These are phyloP conservation scores for Saiga tatarica DNA, from an alignment of 2,113 vertebrate genomes.

Conservation along the genomic window DNA sequence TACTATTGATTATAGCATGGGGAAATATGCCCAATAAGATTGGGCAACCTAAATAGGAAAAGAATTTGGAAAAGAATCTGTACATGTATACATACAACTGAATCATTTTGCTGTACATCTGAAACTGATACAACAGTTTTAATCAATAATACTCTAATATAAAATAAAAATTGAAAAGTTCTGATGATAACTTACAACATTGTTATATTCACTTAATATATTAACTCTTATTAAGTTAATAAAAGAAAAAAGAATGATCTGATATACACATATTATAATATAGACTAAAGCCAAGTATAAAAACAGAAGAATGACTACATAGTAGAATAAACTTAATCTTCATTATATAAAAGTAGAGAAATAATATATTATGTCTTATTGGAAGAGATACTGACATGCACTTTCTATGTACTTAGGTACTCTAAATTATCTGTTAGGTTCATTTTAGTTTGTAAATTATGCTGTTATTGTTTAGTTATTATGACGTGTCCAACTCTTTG, in stretches of 20 bases:
- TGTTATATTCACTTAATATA: not conserved
- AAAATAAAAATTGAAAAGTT: not conserved
- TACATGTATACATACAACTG: not conserved
- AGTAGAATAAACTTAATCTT: not conserved
- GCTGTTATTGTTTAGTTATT: not conserved
- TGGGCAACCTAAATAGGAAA: not conserved
- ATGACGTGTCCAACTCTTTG: not conserved
- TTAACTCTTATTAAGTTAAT: not conserved
- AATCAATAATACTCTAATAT: not conserved
- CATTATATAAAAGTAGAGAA: not conserved
- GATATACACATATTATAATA: not conserved
- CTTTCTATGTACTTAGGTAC: not conserved
- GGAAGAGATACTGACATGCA: not conserved
- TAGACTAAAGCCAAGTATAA: not conserved
- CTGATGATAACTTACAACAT: not conserved
- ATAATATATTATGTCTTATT: not conserved
- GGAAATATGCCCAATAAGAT: not conserved
- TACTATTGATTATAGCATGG: not conserved
- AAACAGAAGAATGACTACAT: not conserved
- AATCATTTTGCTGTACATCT: not conserved
- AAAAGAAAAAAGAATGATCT: not conserved
- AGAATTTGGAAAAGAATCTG: not conserved
- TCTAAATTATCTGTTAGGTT: not conserved
- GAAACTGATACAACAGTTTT: not conserved
- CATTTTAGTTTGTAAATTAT: not conserved